These are phyloP conservation scores for Neoniphon sammara DNA, from an alignment of 2,797 vertebrate species.

Conservation along the genomic window DNA sequence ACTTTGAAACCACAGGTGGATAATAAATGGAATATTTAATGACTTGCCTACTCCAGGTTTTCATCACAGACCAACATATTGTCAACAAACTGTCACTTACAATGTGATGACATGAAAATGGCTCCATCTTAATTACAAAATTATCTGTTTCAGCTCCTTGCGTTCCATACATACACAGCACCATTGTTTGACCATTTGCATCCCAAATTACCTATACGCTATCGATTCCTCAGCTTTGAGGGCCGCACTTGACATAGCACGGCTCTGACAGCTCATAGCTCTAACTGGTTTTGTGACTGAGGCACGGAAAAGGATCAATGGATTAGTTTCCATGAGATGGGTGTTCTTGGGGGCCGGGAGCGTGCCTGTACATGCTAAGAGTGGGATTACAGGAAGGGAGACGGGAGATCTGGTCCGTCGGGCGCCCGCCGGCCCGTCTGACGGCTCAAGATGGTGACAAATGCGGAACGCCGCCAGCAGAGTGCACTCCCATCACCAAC, in stretches of 20 bases:
- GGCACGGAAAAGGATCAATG: slow-evolving; percentile 80
- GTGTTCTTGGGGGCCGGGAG: slow-evolving; percentile 68
- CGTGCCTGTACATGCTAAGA: slow-evolving; percentile 85
- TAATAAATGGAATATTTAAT: slow-evolving; percentile 26
- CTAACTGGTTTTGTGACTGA: slow-evolving; percentile 80
- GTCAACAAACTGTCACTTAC: slow-evolving; percentile 25
- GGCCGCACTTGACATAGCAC: slow-evolving; percentile 79
- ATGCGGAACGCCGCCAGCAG: slow-evolving; percentile 64
- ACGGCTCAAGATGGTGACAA: slow-evolving; percentile 71
- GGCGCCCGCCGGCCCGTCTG: slow-evolving; percentile 53
- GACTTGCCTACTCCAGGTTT: slow-evolving; percentile 15
- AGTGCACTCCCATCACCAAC: slow-evolving; percentile 69
- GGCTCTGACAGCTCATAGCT: slow-evolving; percentile 63
- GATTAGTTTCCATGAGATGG: slow-evolving; percentile 82
- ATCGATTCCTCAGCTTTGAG: slow-evolving; percentile 69
- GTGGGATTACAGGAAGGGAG: slow-evolving; percentile 78
- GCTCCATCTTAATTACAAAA: slow-evolving; percentile 17
- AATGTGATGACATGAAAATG: neutral
- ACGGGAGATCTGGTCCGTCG: slow-evolving; percentile 61
- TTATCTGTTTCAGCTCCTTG: slow-evolving; percentile 17
- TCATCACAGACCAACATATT: slow-evolving; percentile 13
- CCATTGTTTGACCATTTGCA: slow-evolving; percentile 59
- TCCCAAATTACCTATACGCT: slow-evolving; percentile 67
- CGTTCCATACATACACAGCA: slow-evolving; percentile 17
- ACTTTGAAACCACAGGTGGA: slow-evolving; percentile 34